These are phyloP conservation scores for Pseudomugil tenellus DNA, from an alignment of 2,797 vertebrate genomes.

Conservation along the genomic window DNA sequence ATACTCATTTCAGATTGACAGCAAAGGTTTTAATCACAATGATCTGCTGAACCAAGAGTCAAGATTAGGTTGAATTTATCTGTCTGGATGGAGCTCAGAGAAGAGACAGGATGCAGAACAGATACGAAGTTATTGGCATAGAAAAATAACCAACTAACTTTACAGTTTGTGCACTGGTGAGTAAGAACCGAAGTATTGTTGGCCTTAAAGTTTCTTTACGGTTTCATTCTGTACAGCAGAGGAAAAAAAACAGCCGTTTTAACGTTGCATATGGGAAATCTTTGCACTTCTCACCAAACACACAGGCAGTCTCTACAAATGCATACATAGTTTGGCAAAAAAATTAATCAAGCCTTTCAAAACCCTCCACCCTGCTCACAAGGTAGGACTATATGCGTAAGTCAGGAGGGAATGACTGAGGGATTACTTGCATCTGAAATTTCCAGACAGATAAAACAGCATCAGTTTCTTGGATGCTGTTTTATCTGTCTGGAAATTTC, in stretches of 20 bases:
- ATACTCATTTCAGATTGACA: neutral
- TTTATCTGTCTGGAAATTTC: neutral
- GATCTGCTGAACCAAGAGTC: neutral
- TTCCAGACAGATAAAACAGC: neutral
- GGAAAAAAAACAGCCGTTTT: neutral
- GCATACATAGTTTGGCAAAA: neutral
- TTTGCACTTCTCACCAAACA: neutral
- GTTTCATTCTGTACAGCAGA: neutral
- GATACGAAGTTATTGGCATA: too few relatives aligned
- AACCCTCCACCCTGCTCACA: neutral
- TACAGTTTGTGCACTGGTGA: too few relatives aligned
- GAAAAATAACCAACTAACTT: too few relatives aligned
- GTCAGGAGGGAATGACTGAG: neutral
- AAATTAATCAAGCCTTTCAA: neutral
- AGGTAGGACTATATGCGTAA: neutral
- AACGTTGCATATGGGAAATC: neutral
- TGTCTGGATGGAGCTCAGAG: too few relatives aligned
- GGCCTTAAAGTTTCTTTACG: too few relatives aligned
- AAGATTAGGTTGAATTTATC: too few relatives aligned
- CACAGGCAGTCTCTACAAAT: neutral
- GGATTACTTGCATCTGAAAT: neutral
- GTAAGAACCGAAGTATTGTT: too few relatives aligned
- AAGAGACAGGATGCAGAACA: too few relatives aligned
- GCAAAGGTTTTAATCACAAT: neutral
- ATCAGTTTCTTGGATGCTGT: neutral